Evolutionary conservation across 2,113 vertebrate genomes (phyloP), one percentile per base, ranked within the genome.

Genomic region (Pseudolaguvia tuberculata): DNA sequence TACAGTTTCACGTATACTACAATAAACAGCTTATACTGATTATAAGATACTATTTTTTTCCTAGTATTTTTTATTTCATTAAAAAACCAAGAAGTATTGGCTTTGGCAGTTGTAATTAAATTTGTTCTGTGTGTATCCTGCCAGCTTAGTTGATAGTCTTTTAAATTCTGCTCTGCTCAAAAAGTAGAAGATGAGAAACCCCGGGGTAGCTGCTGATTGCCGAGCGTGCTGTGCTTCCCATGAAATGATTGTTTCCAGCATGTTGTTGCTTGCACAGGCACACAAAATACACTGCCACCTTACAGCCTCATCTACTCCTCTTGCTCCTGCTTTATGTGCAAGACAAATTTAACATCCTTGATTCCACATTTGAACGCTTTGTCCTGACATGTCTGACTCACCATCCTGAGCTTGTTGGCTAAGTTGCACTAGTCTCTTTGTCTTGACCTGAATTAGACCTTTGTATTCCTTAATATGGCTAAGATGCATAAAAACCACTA

Each of bases 291-390:
- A 74, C 71, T 42, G 6, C 15, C 25, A 20, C 59, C 73, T 39
- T 70, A 57, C 70, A 39, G 65, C 66, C 29, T 35, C 48, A 45
- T 51, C 63, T 47, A 12, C 4, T 50, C 18, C 23, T 27, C 67
- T 52, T 62, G 35, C 50, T 55, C 35, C 29, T 68, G 39, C 57
- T 66, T 70, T 70, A 72, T 78, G 80, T 83, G 79, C 53, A 75
- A 83, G 74, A 83, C 74, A 57, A 76, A 79, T 81, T 83, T 80
- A 75, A 79, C 73, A 78, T 72, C 75, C 75, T 77, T 81, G 79
- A 81, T 79, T 83, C 39, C 47, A 76, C 79, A 80, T 80, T 68
- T 69, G 25, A 20, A 23, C 72, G 72, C 63, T 67, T 79, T 59
- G 62, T 77, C 52, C 75, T 72, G 78, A 78, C 78, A 80, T 83